Base-by-base conservation (phyloP, 2,113 vertebrate species). In the Hystrix brachyura region DNA sequence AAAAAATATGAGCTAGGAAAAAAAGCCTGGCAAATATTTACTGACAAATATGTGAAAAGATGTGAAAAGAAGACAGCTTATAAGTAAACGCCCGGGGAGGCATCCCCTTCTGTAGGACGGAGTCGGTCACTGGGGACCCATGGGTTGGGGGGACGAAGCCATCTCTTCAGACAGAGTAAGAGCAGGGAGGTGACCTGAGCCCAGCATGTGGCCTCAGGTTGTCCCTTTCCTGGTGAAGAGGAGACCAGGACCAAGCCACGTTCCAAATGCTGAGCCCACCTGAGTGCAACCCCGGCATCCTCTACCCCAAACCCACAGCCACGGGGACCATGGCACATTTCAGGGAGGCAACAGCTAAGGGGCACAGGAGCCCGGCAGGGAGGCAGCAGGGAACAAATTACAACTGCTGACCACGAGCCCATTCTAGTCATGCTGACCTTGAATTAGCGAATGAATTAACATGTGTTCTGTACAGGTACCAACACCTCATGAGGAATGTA, bases 361-460 rank as follows among this genome's bases (percentile, higher is more conserved):
- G 79, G 6, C 11, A 0, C 13, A 9, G 25, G 25, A 48, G 23
- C 34, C 32, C 3, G 1, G 27, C 48, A 3, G 72, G 13, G 13
- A 8, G 27, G 21, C 15, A 13, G 32, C 8, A 43, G 1, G 57
- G 65, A 18, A 10, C 2, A 4, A 38, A 25, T 15, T 1, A 1
- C 2, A 3, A n/a, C 67, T 15, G 15, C 69, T 17, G 60, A 53
- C 64, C 27, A 4, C 27, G 0, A 7, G 46, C 2, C 1, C 11
- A 0, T 14, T 1, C 3, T 9, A 3, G 7, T 15, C 0, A 0
- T 0, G 0, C 60, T 14, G 0, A 55, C 27, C 0, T 21, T 67
- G 43, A 19, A 34, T 51, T 13, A 51, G 43, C 2, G 0, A 65
- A 34, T 0, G 0, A 51, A 48, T 78, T 3, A 27, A 51, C 46